Evolutionary conservation across 2,888 invertebrate genomes (phyloP).

Genomic region (Isoperla grammatica): DNA sequence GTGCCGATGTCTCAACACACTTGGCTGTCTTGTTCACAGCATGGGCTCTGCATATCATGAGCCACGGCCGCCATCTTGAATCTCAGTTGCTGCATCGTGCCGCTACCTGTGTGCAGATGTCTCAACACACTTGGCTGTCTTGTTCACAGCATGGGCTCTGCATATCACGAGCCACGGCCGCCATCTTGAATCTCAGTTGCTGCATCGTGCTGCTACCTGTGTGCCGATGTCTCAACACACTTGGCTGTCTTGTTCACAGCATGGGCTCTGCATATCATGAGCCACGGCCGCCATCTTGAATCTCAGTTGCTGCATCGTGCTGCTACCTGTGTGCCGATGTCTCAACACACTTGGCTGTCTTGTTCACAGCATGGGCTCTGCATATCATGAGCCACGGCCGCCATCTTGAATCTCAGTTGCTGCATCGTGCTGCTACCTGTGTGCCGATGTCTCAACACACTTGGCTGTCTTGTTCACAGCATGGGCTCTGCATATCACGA

Average conservation of each 20-base stretch:
- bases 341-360: constrained; percentile 44
- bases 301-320: constrained; percentile 38
- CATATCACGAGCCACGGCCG: constrained; percentile 51
- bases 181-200: constrained; percentile 39
- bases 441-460: constrained; percentile 49
- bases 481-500: constrained; percentile 51
- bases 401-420: constrained; percentile 39
- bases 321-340: constrained; percentile 52
- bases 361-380: constrained; percentile 48
- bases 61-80: constrained; percentile 47
- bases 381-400: constrained; percentile 51
- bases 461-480: constrained; percentile 43
- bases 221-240: constrained; percentile 49
- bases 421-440: constrained; percentile 46
- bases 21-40: constrained; percentile 43
- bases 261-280: constrained; percentile 51
- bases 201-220: constrained; percentile 46
- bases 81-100: constrained; percentile 38
- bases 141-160: constrained; percentile 48
- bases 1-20: constrained; percentile 49
- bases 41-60: constrained; percentile 51
- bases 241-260: constrained; percentile 43
- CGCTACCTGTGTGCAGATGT: constrained; percentile 52
- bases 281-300: constrained; percentile 47
- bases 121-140: constrained; percentile 44